Base-by-base conservation (phyloP, 2,797 vertebrate species). In the Pseudochirops corinnae region DNA sequence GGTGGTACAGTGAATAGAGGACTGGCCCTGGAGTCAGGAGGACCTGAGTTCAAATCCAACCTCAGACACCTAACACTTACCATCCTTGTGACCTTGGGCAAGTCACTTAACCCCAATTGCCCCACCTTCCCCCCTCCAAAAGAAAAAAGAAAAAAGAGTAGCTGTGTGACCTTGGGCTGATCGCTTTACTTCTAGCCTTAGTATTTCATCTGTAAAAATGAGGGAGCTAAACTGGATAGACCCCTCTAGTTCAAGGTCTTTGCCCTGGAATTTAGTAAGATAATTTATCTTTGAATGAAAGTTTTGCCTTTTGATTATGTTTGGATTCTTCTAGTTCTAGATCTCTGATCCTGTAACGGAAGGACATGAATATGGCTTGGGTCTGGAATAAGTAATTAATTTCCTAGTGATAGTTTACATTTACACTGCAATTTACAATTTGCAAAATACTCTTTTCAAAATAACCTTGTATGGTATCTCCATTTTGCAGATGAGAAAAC, bases 301-400 rank as follows among this genome's bases (percentile, higher is more conserved):
- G 94, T 56, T 13, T n/a, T 93, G 87, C 94, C 53, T 50, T 92
- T 96, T 93, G 53, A 90, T 94, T 39, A 39, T 39, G 2, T 28
- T 87, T 74, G 56, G 2, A 91, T 95, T 28, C 39, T 87, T 87
- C 39, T 9, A 26, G 39, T 87, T 87, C 39, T 87, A 46, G 39
- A 26, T 87, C 21, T 46, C 11, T 10, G 39, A 87, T 0, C 31
- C n/a, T 96, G 0, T 93, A 95, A 28, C 29, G 96, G 18, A 39
- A 97, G 28, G 9, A 14, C 0, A 0, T 56, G 97, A 97, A 97
- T 82, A 31, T 96, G 39, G 13, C 39, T 97, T 95, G 53, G 0
- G 7, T 92, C 96, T 96, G 92, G 62, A 94, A 94, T 97, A 97
- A 97, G 98, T 97, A n/a, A 90, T 93, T 92, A 94, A 11, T 26